Conservation (phyloP, 2,888 invertebrate species). For the Hoplodrina ambigua region DNA sequence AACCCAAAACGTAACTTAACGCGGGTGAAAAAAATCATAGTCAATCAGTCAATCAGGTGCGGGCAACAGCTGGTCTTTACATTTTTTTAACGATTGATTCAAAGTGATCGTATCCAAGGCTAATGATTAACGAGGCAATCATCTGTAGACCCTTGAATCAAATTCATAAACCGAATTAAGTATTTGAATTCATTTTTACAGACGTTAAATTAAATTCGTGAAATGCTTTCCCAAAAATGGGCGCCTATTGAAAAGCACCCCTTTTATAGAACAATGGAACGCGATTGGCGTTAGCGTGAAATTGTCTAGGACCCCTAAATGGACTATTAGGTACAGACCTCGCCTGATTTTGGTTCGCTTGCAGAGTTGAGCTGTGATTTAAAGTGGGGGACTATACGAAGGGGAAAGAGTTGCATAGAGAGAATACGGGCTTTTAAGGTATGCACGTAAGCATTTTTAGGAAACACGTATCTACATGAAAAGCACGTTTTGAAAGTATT, state of each 20-base stretch:
- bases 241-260: slow-evolving; percentile 48
- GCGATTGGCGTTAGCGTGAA: slow-evolving; percentile 74
- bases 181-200: slow-evolving; percentile 38
- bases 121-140: neutral
- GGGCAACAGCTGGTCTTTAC: too few relatives aligned
- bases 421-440: slow-evolving; percentile 34
- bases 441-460: neutral
- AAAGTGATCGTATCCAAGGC: neutral
- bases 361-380: slow-evolving; percentile 70
- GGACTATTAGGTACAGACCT: slow-evolving; percentile 78
- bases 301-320: slow-evolving; percentile 75
- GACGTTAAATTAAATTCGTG: slow-evolving; percentile 49
- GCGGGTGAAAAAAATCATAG: too few relatives aligned
- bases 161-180: slow-evolving; percentile 5
- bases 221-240: slow-evolving; percentile 42
- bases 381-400: slow-evolving; percentile 60
- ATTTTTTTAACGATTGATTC: neutral
- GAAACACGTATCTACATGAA: too few relatives aligned
- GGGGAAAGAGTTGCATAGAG: slow-evolving; percentile 64
- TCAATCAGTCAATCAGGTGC: too few relatives aligned
- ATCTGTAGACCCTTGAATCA: neutral
- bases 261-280: slow-evolving; percentile 71
- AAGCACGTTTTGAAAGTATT: too few relatives aligned
- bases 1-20: too few relatives aligned
- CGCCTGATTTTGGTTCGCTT: slow-evolving; percentile 67